Base-by-base conservation (phyloP, 2,113 vertebrate genomes). In the Barbus barbus region DNA sequence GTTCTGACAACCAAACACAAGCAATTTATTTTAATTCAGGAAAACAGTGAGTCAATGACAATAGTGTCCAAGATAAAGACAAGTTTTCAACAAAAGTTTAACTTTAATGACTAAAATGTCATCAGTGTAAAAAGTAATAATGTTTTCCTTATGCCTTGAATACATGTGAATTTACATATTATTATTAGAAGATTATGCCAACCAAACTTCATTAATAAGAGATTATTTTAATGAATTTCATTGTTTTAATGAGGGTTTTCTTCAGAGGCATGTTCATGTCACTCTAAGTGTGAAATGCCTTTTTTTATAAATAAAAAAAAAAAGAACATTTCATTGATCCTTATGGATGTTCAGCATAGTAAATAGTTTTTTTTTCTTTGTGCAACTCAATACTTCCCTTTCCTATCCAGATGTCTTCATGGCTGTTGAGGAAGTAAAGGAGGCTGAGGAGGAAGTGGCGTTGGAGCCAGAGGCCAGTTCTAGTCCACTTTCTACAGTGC, bases 341-440 rank as follows among this genome's bases (percentile, higher is more conserved):
- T 31, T 28, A 18, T 71, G 20, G 28, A 9, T 22, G n/a, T 53
- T 12, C 75, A 51, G 46, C 22, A 65, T 18, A 26, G 22, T 24
- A 44, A 56, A 24, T 44, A 67, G 9, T 33, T 65, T 14, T 46
- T 69, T 11, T 36, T 69, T 69, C 18, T 7, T 51, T 53, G 22
- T n/a, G 56, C 22, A 22, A 58, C 65, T 2, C 53, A 18, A 79
- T 31, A 20, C 44, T 58, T 41, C 12, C 36, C 13, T 73, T 81
- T 81, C 41, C 28, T 84, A 9, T 72, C 18, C 65, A 89, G 88
- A 86, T 84, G 84, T 84, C 38, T 87, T 89, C 56, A 85, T 85
- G 71, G 76, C 83, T 11, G 84, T 83, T 8, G 83, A 84, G 60
- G 78, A 80, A 80, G 60, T 65, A 9, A 63, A 80, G 26, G 78